Conservation (phyloP, 2,888 invertebrate genomes). For the Caenorhabditis panamensis region DNA sequence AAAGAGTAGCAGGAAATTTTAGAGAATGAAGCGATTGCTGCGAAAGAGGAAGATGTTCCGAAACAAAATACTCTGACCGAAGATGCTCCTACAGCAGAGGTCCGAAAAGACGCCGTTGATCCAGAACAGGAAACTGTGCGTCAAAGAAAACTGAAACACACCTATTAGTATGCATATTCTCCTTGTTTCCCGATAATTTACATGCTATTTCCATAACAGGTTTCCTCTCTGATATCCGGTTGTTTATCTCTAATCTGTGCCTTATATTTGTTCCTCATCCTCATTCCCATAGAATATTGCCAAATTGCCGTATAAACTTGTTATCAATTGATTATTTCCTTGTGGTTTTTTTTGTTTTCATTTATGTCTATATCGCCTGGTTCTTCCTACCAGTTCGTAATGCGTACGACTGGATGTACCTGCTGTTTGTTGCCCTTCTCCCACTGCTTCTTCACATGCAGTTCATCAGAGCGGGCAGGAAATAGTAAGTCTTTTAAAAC, state of each 20-base stretch:
- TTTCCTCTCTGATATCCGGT: neutral
- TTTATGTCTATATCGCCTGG: constrained; percentile 6
- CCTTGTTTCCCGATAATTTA: no score
- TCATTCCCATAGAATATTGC: constrained; percentile 13
- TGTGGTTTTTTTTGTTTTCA: neutral
- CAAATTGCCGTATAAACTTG: constrained; percentile 8
- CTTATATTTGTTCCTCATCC: neutral
- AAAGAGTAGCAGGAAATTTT: constrained; percentile 14
- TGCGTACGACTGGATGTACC: constrained; percentile 81
- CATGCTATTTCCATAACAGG: neutral
- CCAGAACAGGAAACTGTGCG: no score
- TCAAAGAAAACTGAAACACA: no score
- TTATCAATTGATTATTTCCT: constrained; percentile 3
- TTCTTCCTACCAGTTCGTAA: constrained; percentile 4
- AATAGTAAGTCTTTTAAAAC: constrained; percentile 46
- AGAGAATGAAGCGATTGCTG: no score
- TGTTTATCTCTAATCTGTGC: constrained; percentile 29
- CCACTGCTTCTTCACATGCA: constrained; percentile 93
- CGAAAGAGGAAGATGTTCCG: no score
- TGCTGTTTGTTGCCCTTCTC: constrained; percentile 93
- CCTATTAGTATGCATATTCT: no score
- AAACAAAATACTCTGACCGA: no score
- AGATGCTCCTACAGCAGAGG: no score
- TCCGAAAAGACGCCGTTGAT: no score
- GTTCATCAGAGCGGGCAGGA: constrained; percentile 86